Percentiles rank a stretch among this genome's conserved stretches.
Conservation (phyloP, 2,888 invertebrate genomes). For the Ophonus ardosiacus region DNA sequence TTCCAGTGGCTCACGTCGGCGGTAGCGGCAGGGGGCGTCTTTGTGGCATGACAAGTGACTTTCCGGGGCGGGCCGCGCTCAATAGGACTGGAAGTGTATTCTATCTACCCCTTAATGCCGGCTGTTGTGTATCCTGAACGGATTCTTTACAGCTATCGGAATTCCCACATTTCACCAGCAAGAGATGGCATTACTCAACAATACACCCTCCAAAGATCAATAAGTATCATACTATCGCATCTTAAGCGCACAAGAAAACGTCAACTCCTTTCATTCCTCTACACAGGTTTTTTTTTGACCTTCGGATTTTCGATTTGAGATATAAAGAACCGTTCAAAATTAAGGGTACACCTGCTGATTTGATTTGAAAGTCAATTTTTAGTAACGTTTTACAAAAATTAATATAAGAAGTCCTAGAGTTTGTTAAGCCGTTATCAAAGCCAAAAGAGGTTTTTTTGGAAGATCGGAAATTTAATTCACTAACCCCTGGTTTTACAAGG, state of each 20-base stretch:
- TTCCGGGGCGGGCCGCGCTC: slow-evolving; percentile 48
- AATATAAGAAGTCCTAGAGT: too few relatives aligned
- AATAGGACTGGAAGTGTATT: slow-evolving; percentile 54
- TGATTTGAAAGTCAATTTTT: too few relatives aligned
- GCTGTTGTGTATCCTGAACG: slow-evolving; percentile 49
- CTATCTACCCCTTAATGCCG: slow-evolving; percentile 33
- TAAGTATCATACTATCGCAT: neutral
- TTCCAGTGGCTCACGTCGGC: slow-evolving; percentile 27
- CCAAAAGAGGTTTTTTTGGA: too few relatives aligned
- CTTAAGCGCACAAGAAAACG: neutral
- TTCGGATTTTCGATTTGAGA: too few relatives aligned
- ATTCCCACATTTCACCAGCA: slow-evolving; percentile 75
- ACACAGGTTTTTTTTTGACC: too few relatives aligned
- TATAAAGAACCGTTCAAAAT: too few relatives aligned
- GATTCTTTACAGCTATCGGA: slow-evolving; percentile 67
- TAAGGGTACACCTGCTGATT: too few relatives aligned
- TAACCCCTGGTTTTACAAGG: too few relatives aligned
- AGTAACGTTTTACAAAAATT: too few relatives aligned
- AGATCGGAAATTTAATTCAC: too few relatives aligned
- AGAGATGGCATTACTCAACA: slow-evolving; percentile 74
- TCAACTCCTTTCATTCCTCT: too few relatives aligned
- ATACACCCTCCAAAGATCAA: neutral
- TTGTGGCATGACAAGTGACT: slow-evolving; percentile 63
- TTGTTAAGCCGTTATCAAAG: too few relatives aligned
- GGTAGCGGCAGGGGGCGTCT: slow-evolving; percentile 13